Percentiles rank a stretch among this genome's conserved stretches.
Evolutionary conservation across 1,140 invertebrate species (phyloP).

Genomic region (Lasaia peninsularis): DNA sequence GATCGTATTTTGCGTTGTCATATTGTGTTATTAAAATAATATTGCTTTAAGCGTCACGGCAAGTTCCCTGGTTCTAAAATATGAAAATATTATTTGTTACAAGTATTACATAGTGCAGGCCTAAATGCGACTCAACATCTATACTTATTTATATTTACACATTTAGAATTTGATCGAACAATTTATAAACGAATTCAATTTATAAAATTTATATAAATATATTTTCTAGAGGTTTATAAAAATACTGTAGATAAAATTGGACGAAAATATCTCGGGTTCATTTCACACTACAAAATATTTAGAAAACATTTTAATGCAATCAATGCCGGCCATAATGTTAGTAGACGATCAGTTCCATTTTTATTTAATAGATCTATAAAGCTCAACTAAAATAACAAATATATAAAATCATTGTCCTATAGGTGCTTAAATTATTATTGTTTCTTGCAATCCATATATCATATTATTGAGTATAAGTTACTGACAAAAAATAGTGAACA

Average conservation of each 20-base stretch:
- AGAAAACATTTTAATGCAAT: conserved; percentile 23
- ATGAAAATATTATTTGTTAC: too few relatives aligned
- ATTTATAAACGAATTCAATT: conserved; percentile 38
- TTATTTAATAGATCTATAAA: conserved; percentile 23
- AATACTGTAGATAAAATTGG: conserved; percentile 31
- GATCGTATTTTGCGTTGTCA: too few relatives aligned
- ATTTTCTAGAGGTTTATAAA: conserved; percentile 65
- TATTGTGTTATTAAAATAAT: too few relatives aligned
- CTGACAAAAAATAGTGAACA: background rate
- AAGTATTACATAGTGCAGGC: background rate
- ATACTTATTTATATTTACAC: conserved; percentile 23
- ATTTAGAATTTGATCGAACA: conserved; percentile 26
- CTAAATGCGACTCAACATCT: background rate
- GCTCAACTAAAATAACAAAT: conserved; percentile 28
- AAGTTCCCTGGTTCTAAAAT: too few relatives aligned
- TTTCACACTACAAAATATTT: conserved; percentile 9
- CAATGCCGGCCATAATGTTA: conserved; percentile 31
- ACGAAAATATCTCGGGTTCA: conserved; percentile 16
- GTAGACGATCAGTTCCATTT: background rate
- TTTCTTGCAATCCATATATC: conserved; percentile 53
- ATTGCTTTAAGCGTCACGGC: too few relatives aligned
- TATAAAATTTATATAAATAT: conserved; percentile 49
- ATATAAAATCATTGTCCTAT: conserved; percentile 24
- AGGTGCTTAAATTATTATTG: conserved; percentile 61
- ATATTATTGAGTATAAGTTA: background rate